Base-by-base conservation (phyloP, 2,113 vertebrate genomes). In the Psittacula cyanocephala region DNA sequence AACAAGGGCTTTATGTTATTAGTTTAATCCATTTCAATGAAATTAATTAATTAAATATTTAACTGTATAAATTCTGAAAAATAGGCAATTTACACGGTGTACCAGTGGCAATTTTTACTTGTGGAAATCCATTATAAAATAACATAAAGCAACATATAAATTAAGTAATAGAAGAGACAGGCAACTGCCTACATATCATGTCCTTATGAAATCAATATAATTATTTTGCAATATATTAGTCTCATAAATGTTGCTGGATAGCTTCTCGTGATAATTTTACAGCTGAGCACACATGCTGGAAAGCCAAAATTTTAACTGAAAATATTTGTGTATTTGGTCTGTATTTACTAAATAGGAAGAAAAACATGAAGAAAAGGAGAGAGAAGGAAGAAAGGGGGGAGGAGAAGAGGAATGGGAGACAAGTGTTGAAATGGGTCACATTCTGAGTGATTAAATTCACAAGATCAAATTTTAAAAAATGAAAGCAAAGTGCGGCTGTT, bases 341-440 rank as follows among this genome's bases (percentile, higher is more conserved):
- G 10, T 31, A 50, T 43, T 79, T 55, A 9, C 12, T 52, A n/a
- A 78, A 57, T 50, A 80, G 8, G 6, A 37, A 65, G 52, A 57
- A 50, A 50, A 6, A 33, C 2, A 3, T 24, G n/a, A 88, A 74
- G 14, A 53, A 86, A 86, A 55, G 1, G 2, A 22, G 9, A 57
- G 10, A 46, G 7, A 57, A 49, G 7, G 12, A 74, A 68, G n/a
- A 24, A 62, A 60, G 14, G 0, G 9, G 6, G 3, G 5, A 39
- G 31, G 5, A 81, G 14, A 31, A 8, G 0, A 49, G 27, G 4
- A 37, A 3, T 13, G 3, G 2, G 0, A 3, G 8, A 2, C 65
- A 59, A 33, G 5, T 35, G 16, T 20, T 72, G 47, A 86, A 88
- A 77, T 17, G 2, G 12, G 11, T 72, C 33, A 72, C 16, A 29